Base-by-base conservation (phyloP, 2,888 invertebrate genomes). In the Pammene aurita region DNA sequence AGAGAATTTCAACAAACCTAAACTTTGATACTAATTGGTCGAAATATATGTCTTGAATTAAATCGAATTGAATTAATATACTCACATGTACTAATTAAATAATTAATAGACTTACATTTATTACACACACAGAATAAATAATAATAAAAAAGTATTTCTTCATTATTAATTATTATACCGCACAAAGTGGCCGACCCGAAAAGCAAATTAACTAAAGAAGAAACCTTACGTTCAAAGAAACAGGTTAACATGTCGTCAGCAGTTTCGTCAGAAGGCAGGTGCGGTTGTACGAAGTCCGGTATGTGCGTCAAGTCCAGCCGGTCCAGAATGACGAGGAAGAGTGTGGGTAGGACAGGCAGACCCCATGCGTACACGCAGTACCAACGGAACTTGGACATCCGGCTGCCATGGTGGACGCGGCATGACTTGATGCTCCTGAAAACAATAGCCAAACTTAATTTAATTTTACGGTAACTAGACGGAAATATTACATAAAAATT, bases 331-430 rank as follows among this genome's bases (percentile, higher is more conserved):
- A 67, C 69, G 0, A 73, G 69, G 5, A 71, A 58, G 9, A 73
- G 57, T 0, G 76, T 76, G 14, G 80, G 67, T 4, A 73, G 41
- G 0, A 78, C 57, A 0, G 84, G 77, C 2, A 35, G 26, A 0
- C 84, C 84, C 73, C 75, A 85, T 0, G 77, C 83, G 56, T 78
- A 84, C 2, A 76, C n/a, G 11, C 76, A 75, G 66, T 85, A 85
- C 72, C 78, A 75, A 14, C 72, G 5, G 56, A 83, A 83, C 67
- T 82, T 84, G 7, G 57, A 42, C 26, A 58, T 9, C 0, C 11
- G n/a, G 26, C 42, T 16, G 4, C 57, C 16, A 0, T 42, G 42
- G 9, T 26, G 42, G 44, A 26, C 42, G 13, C 16, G 44, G 7
- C 41, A 58, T 13, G 7, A 11, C 18, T 58, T 58, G n/a, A 58